Base-by-base conservation (phyloP, 2,888 invertebrate genomes). In the Heliconius charithonia region DNA sequence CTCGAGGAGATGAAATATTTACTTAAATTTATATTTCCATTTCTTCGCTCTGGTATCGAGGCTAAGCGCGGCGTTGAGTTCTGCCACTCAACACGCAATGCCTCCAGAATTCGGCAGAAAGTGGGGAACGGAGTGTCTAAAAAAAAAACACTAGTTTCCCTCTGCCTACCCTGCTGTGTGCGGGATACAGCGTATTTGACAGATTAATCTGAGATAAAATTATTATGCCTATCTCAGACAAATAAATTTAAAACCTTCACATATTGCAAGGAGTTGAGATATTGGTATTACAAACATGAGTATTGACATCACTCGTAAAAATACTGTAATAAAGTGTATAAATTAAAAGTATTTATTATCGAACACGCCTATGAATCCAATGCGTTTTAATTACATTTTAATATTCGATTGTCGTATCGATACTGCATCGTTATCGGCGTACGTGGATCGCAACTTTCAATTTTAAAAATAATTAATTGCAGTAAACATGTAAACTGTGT, bases 331-430 rank as follows among this genome's bases (percentile, higher is more conserved):
- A 27, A 45, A 45, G n/a, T 4, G 27, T 45, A 27, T 25, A 62
- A 27, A 62, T 25, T 41, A 74, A 41, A n/a, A n/a, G 12, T 41
- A 63, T 63, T 56, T 56, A 72, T 72, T 56, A 72, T 56, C 56
- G 71, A 41, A 73, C 66, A 66, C 79, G 27, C 77, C 66, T 76
- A 79, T 67, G 59, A 75, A 77, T 75, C 63, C 75, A 84, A 87
- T 85, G 89, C 88, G 90, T 90, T 94, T 93, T 93, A 93, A 94
- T 94, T 94, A 77, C 77, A 81, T 86, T 88, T 90, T 91, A 91
- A 92, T 91, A 91, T 92, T 91, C 91, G 92, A 92, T 93, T 92
- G 92, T 91, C 89, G 85, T 74, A 86, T 85, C 86, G 92, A 91
- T 91, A 89, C 84, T 86, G 88, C 83, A 85, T 85, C 86, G 87